Evolutionary conservation across 2,113 vertebrate species (phyloP).

Genomic region (Pristiophorus japonicus): DNA sequence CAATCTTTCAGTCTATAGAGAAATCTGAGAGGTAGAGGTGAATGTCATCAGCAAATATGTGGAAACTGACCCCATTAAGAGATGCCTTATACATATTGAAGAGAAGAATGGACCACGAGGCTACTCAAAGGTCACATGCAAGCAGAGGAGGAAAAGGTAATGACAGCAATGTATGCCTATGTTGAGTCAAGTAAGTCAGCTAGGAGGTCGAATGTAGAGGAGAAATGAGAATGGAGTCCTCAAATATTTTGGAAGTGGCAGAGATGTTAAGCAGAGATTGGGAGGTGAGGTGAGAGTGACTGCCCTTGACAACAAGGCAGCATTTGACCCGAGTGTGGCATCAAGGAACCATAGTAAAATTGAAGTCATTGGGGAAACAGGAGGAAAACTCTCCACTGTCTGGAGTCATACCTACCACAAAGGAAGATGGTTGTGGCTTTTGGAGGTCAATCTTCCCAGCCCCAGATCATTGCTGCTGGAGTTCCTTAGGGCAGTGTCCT

Average conservation of each 20-base stretch:
- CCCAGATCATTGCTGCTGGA: too few species aligned
- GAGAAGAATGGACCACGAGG: not conserved
- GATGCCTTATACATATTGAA: not conserved
- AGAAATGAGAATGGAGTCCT: not conserved
- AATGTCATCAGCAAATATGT: not conserved
- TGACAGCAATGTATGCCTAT: not conserved
- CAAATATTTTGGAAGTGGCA: not conserved
- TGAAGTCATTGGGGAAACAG: too few species aligned
- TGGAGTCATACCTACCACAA: too few species aligned
- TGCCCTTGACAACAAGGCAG: too few species aligned
- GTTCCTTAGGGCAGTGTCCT: too few species aligned
- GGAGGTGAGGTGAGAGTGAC: not conserved
- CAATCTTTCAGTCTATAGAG: not conserved
- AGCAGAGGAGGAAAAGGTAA: not conserved
- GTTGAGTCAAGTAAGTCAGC: not conserved
- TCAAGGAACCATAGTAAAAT: too few species aligned
- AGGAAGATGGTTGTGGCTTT: too few species aligned
- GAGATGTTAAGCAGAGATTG: not conserved
- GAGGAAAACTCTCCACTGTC: too few species aligned
- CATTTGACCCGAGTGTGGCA: too few species aligned
- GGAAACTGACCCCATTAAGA: not conserved
- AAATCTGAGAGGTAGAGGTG: not conserved
- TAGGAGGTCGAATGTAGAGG: not conserved
- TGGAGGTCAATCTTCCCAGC: too few species aligned
- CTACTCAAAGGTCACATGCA: not conserved